These are phyloP conservation scores for Coracopsis vasa DNA, from an alignment of 2,113 vertebrate species.

Conservation along the genomic window DNA sequence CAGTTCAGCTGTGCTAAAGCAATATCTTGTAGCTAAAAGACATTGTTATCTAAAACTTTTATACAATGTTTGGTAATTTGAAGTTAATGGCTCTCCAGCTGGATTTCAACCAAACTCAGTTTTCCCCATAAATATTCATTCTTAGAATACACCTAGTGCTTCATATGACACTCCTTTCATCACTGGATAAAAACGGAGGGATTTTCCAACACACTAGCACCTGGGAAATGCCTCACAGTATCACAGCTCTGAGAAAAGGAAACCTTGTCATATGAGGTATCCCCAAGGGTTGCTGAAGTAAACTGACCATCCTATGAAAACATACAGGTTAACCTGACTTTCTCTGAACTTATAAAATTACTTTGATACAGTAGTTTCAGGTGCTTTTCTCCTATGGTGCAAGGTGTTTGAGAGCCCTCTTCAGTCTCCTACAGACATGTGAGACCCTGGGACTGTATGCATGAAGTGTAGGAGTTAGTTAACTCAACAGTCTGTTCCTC, in stretches of 20 bases:
- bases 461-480: neutral
- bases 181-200: neutral
- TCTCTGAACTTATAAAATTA: neutral
- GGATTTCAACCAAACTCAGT: neutral
- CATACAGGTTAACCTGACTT: neutral
- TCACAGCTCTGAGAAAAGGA: neutral
- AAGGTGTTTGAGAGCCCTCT: neutral
- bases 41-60: neutral
- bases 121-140: neutral
- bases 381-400: neutral
- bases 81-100: neutral
- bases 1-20: neutral
- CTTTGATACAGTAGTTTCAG: neutral
- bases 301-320: neutral
- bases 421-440: neutral
- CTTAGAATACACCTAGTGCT: neutral
- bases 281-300: neutral
- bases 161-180: neutral
- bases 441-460: rapidly evolving
- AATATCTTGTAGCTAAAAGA: neutral
- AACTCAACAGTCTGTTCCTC: neutral
- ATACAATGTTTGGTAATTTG: neutral
- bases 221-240: neutral
- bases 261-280: neutral
- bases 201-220: neutral